phyloP scores from a whole-genome alignment of 1,140 invertebrate species.

The Achroia grisella region DNA sequence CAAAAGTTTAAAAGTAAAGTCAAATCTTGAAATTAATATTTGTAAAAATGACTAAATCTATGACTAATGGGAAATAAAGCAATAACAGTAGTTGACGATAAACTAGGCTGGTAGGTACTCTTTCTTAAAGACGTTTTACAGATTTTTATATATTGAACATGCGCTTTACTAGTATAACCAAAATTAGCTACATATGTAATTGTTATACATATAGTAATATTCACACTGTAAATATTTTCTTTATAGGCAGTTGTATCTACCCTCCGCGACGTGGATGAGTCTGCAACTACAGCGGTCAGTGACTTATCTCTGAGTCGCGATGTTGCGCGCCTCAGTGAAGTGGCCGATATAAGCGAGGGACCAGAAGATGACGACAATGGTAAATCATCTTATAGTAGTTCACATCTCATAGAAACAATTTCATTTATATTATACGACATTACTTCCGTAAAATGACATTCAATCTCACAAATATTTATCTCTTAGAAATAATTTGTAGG shows the following conservation, averaged over 20 bases:
- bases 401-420: background rate
- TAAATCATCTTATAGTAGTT: conserved; percentile 42
- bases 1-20: too few species aligned
- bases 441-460: too few species aligned
- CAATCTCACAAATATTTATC: too few species aligned
- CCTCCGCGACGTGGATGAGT: conserved; percentile 77
- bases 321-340: conserved; percentile 78
- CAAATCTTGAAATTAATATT: too few species aligned
- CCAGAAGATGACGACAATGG: conserved; percentile 81
- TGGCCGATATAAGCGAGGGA: conserved; percentile 77
- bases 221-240: conserved; percentile 1
- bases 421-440: background rate
- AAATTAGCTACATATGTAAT: background rate
- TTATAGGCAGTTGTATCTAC: conserved; percentile 77
- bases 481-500: too few species aligned
- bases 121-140: too few species aligned
- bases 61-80: too few species aligned
- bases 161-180: background rate
- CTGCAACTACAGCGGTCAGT: conserved; percentile 74
- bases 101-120: too few species aligned
- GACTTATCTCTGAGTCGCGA: conserved; percentile 76
- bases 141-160: background rate
- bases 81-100: too few species aligned
- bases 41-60: too few species aligned
- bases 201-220: background rate